phyloP scores from a whole-genome alignment of 2,113 vertebrate species.

The Oreochromis spilurus region DNA sequence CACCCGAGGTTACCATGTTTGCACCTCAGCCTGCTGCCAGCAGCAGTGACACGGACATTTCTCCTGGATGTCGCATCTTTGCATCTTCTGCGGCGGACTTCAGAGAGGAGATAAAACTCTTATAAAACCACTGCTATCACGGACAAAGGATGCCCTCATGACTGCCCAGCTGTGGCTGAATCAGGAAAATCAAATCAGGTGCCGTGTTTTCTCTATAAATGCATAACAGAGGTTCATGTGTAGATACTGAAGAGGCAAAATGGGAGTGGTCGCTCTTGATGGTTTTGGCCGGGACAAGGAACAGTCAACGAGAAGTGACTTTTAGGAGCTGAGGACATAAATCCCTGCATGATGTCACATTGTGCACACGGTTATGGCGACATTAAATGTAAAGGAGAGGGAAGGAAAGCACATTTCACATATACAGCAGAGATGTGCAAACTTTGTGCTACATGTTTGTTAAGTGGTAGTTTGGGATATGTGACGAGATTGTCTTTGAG shows the following conservation, averaged over 20 bases:
- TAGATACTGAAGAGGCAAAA: constrained; percentile 4
- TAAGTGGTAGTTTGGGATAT: neutral
- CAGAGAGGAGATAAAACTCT: constrained; percentile 24
- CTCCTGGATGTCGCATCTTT: constrained; percentile 53
- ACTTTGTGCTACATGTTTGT: neutral
- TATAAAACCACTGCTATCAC: constrained; percentile 32
- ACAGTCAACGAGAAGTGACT: neutral
- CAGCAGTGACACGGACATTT: constrained; percentile 67
- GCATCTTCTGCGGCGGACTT: constrained; percentile 34
- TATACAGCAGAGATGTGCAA: neutral
- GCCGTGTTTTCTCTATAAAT: constrained; percentile 22
- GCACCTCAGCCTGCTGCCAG: constrained; percentile 35
- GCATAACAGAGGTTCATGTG: neutral
- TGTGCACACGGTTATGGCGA: neutral
- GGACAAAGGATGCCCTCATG: constrained; percentile 6
- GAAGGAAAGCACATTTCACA: constrained; percentile 24
- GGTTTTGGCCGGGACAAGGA: neutral
- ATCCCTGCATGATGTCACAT: neutral
- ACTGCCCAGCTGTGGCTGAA: constrained; percentile 9
- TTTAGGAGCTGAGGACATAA: neutral
- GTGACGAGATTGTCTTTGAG: neutral
- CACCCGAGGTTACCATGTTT: constrained; percentile 52
- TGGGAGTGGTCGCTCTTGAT: neutral
- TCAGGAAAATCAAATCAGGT: constrained; percentile 8
- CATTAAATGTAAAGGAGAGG: neutral